Conservation (phyloP, 1,140 invertebrate genomes). For the Xylocopa sonorina region DNA sequence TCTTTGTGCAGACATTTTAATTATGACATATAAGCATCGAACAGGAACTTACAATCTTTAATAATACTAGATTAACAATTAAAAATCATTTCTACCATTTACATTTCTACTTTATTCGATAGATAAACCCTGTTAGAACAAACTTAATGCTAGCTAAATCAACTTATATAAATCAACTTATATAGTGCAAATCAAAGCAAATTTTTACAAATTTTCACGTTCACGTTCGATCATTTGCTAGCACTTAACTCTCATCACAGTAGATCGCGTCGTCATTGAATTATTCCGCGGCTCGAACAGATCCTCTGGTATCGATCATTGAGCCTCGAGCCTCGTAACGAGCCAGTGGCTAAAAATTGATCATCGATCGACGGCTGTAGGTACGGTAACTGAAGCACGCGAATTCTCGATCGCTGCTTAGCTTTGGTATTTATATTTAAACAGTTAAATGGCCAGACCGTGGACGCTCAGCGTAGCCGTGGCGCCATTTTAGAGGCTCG, state of each 20-base stretch:
- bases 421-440: conserved; percentile 37
- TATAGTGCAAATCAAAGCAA: too few relatives aligned
- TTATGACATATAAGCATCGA: too few relatives aligned
- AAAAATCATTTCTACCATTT: too few relatives aligned
- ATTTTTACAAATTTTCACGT: too few relatives aligned
- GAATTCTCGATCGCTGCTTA: conserved; percentile 13
- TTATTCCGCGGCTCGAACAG: too few relatives aligned
- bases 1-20: too few relatives aligned
- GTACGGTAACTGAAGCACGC: not conserved
- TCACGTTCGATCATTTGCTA: not conserved
- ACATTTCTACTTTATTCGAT: too few relatives aligned
- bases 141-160: too few relatives aligned
- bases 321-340: not conserved
- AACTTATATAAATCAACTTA: too few relatives aligned
- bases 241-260: not conserved
- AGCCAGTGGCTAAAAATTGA: conserved; percentile 1
- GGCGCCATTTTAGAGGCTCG: conserved; percentile 20
- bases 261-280: not conserved
- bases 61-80: too few relatives aligned
- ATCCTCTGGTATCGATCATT: not conserved
- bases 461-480: not conserved
- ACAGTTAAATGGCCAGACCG: conserved; percentile 1
- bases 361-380: not conserved
- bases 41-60: too few relatives aligned
- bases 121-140: too few relatives aligned